Base-by-base conservation (phyloP, 2,888 invertebrate genomes). In the Apamea anceps region DNA sequence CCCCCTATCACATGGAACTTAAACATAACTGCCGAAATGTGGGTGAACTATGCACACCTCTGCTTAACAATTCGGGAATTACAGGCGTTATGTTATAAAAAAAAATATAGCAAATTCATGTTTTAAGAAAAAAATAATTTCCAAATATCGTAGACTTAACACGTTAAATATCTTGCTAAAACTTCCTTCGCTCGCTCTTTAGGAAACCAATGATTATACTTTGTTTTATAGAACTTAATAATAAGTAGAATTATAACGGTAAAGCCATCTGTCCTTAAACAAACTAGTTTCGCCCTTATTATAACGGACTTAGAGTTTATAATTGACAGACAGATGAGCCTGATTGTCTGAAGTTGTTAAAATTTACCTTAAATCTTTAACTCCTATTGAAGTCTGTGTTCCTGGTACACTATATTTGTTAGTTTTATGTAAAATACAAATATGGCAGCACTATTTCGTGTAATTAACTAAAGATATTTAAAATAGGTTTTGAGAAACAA, bases 381-480 rank as follows among this genome's bases (percentile, higher is more conserved):
- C 74, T 87, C 65, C 68, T 87, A 62, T 85, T 57, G 32, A 68
- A 51, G 48, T 81, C 76, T 80, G 87, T 84, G 87, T 77, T 80
- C 85, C 87, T 87, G 82, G 80, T 87, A 87, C 66, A 57, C 15
- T 42, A 21, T 32, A 54, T 60, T 32, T n/a, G n/a, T 72, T 81
- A 60, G 21, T 72, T 12, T 51, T 67, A 51, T 18, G 32, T 66
- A 37, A 51, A 21, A 28, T n/a, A 48, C 18, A 48, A 57, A 63
- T 10, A 51, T 28, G n/a, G 25, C 28, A 37, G 62, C 42, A 82
- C 21, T 82, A 73, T 32, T 48, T 28, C 0, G 12, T 67, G 6
- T 66, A 66, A 13, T 13, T 15, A 45, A n/a, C n/a, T 28, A 48
- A 68, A 21, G 7, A 45, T 68, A 28, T 3, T 7, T 18, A 42